Evolutionary conservation across 2,797 vertebrate genomes (phyloP).

Genomic region (Chloroceryle amazona): DNA sequence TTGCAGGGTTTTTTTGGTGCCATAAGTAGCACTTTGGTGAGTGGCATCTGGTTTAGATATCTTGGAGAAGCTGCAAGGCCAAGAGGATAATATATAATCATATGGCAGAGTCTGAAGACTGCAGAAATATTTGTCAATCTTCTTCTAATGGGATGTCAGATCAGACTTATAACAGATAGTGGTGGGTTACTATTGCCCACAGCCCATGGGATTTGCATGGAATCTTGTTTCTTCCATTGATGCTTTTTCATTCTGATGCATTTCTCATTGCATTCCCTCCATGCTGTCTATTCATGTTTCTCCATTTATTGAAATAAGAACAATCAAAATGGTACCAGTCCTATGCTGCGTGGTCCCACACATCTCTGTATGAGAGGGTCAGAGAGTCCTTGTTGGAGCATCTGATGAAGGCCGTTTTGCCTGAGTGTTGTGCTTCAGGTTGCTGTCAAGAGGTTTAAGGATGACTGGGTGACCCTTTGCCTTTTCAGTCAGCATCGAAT

Average conservation of each 20-base stretch:
- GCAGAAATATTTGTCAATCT: background rate
- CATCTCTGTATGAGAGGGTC: background rate
- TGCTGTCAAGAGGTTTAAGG: background rate
- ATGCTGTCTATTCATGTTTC: background rate
- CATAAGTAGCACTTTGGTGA: background rate
- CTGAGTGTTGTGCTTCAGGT: background rate
- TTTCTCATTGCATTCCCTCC: background rate
- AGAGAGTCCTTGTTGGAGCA: background rate
- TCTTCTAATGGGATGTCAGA: background rate
- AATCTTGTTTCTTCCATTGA: background rate
- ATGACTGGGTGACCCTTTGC: background rate
- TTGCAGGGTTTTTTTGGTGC: background rate
- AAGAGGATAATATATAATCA: background rate
- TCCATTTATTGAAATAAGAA: background rate
- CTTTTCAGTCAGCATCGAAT: background rate
- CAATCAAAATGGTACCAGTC: accelerated
- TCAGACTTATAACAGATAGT: background rate
- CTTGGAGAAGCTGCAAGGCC: background rate
- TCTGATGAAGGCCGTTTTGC: background rate
- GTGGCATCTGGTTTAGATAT: background rate
- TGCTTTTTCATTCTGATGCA: background rate
- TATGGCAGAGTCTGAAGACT: background rate
- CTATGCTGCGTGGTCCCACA: background rate
- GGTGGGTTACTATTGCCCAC: background rate
- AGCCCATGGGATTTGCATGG: background rate